Base-by-base conservation (phyloP, 2,888 invertebrate species). In the Lasioglossum leucozonium region DNA sequence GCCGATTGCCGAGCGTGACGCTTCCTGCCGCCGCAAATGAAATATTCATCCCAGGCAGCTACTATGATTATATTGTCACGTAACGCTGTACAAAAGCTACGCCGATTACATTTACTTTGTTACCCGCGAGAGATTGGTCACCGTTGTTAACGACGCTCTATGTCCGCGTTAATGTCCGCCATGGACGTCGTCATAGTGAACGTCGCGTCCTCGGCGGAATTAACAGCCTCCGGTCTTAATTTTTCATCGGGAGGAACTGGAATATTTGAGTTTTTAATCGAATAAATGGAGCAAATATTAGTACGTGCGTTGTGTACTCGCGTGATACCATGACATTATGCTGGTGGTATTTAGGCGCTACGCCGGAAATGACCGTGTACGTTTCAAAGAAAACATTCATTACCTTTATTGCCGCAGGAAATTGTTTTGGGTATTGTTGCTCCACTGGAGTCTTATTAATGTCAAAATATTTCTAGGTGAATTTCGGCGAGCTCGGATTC, bases 31-130 rank as follows among this genome's bases (percentile, higher is more conserved):
- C 30, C 26, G 51, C 81, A 42, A 77, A 90, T 92, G 81, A 93
- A 93, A 91, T 90, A 93, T 92, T 93, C 92, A 92, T 86, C 58
- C 2, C 40, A 80, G 37, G 55, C 75, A 34, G 85, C 37, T 77
- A 26, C 76, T 69, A 77, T 81, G 84, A 87, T 90, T 90, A 89
- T 72, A 79, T 79, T 85, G 91, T 93, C 90, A 90, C 91, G 91
- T 91, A 89, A 92, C 81, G 72, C 75, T 42, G 51, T 62, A 51
- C 62, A 77, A 73, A 75, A 85, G 77, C 77, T 84, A 34, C 88
- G 79, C 87, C 88, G 92, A 92, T 93, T 93, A 92, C 92, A 92
- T 92, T 93, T 92, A 88, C 91, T 77, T 90, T 87, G 79, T 81
- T 79, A 67, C 44, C 67, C 22, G 26, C 67, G 73, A 62, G 40